Evolutionary conservation across 2,888 invertebrate species (phyloP).

Genomic region (Xanthostigma xanthostigma): DNA sequence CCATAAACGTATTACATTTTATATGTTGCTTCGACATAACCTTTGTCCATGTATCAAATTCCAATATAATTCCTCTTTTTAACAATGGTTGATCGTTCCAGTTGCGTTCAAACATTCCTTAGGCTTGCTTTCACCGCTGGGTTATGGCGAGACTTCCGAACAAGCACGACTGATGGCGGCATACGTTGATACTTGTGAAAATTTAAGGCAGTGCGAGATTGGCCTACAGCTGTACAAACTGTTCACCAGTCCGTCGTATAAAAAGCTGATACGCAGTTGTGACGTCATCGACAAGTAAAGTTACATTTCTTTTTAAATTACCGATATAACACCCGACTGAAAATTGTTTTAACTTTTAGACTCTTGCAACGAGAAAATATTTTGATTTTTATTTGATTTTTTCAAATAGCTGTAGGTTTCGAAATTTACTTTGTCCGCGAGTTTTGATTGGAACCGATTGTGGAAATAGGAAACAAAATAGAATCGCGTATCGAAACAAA

Average conservation of each 20-base stretch:
- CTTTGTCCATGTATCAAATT: too few relatives aligned
- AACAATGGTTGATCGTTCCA: slow-evolving; percentile 10
- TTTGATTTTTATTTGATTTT: too few relatives aligned
- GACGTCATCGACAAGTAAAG: slow-evolving; percentile 41
- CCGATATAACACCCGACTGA: too few relatives aligned
- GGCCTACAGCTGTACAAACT: slow-evolving; percentile 51
- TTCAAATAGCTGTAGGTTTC: too few relatives aligned
- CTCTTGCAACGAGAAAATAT: too few relatives aligned
- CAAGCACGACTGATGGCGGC: slow-evolving; percentile 41
- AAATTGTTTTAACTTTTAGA: too few relatives aligned
- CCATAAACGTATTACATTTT: too few relatives aligned
- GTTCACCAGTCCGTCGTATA: slow-evolving; percentile 42
- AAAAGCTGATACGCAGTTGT: slow-evolving; percentile 39
- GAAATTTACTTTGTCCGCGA: too few relatives aligned
- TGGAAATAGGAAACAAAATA: too few relatives aligned
- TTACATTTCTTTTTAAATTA: background rate
- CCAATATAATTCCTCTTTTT: background rate
- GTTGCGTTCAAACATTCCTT: slow-evolving; percentile 42
- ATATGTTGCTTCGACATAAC: too few relatives aligned
- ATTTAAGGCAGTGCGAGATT: slow-evolving; percentile 44
- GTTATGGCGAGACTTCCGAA: slow-evolving; percentile 36
- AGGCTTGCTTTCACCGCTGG: slow-evolving; percentile 39
- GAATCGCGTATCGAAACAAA: too few relatives aligned
- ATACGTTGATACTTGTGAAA: slow-evolving; percentile 38
- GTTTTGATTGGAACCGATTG: too few relatives aligned